Evolutionary conservation across 2,797 vertebrate species (phyloP), one percentile per base, ranked within the genome.

Genomic region (Leptatherina wallacei): DNA sequence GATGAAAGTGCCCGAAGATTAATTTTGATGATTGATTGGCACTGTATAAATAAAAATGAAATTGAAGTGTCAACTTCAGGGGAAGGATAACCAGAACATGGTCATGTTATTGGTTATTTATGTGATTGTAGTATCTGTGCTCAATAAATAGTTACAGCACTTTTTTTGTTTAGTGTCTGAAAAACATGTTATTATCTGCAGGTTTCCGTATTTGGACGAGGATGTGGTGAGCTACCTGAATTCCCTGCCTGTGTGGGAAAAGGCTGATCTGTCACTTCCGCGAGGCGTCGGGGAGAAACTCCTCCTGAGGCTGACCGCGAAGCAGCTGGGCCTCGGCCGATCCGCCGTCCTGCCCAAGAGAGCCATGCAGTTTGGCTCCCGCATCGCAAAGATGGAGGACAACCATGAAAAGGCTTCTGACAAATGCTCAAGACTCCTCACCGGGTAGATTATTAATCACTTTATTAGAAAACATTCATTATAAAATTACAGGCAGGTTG

Each of bases 151-250:
- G 24, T 27, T 27, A 6, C 30, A 32, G 30, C 30, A 32, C 30
- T 4, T 32, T 4, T 32, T 42, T 14, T 54, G 22, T 1, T 13
- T 22, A 6, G 24, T 27, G 12, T 22, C 47, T 49, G 47, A 22
- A 9, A 9, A n/a, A 49, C n/a, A 22, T 54, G 4, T 27, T 54
- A 2, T 27, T 44, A 29, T 6, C 35, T 3, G 79, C 77, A 99
- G 98, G 74, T 99, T 98, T 88, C 97, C 98, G 16, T 99, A 96
- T 85, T 91, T 99, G 87, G 98, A 99, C 1, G 98, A 99, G 91
- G 94, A 96, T 8, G 96, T 99, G 61, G 97, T 99, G 65, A 96
- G 94, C 67, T 96, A 95, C 90, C 90, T 99, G 76, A 99, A 95
- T 69, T 91, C 94, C 27, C 88, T 98, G 55, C 96, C 97, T 0